Evolutionary conservation across 2,797 vertebrate species (phyloP), one percentile per base, ranked within the genome.

Genomic region (Acanthiza pusilla): DNA sequence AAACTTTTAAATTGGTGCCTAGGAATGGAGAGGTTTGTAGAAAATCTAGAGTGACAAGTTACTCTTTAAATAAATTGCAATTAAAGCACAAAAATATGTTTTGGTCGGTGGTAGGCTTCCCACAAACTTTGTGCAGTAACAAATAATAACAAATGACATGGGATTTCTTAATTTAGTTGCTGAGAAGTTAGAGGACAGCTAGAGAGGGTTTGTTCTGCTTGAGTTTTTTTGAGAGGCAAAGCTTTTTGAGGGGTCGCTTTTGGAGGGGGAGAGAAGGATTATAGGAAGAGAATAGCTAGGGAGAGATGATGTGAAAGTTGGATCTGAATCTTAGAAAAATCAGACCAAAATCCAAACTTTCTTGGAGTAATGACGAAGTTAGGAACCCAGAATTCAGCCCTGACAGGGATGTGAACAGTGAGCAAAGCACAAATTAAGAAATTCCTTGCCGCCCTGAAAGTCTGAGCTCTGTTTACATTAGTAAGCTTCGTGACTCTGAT

Each of bases 401-500:
- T 91, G 81, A 72, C 13, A 40, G 36, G 34, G 57, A 42, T 79
- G 54, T 26, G 36, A 81, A 65, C 54, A 22, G 34, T 21, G 72
- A 48, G 77, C 61, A 93, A 89, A 75, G 55, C 74, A 27, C 78
- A 84, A 67, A 84, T 96, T 71, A 94, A 88, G 94, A 78, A 79
- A 93, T 93, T 94, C 95, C 65, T 78, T 66, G 86, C 80, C 76
- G 65, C 76, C 91, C 72, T 92, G 90, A 30, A 74, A 78, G 87
- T 68, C 85, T 68, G 45, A 80, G 78, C 43, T 86, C 27, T 92
- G 76, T 97, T 97, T 94, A 89, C 62, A 55, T 91, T 94, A 82
- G 74, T 75, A 30, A 78, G 73, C 62, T 93, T 92, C 13, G 4
- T 61, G 84, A 32, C 72, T 91, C 6, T 79, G 91, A 91, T 90